These are phyloP conservation scores for Lochmaea crataegi DNA, from an alignment of 2,888 invertebrate species.

Conservation along the genomic window DNA sequence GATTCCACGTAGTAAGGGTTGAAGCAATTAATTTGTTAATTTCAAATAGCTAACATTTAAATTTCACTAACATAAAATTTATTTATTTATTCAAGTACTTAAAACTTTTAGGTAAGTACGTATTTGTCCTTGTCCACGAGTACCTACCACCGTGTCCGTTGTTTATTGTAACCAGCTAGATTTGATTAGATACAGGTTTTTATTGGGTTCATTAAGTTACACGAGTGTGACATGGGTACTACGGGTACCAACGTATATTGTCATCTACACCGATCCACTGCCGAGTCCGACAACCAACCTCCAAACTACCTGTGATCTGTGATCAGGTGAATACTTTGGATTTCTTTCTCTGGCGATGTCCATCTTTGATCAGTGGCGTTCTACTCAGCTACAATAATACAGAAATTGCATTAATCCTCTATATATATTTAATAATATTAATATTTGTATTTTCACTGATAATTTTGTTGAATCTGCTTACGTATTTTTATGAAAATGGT, in stretches of 20 bases:
- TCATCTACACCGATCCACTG: constrained; percentile 40
- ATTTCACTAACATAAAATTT: too few relatives aligned
- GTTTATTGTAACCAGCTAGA: constrained; percentile 40
- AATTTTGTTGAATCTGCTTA: too few relatives aligned
- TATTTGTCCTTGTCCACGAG: constrained; percentile 16
- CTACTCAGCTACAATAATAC: not conserved
- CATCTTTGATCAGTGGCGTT: constrained; percentile 22
- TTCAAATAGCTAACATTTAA: too few relatives aligned
- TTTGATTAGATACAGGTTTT: constrained; percentile 50
- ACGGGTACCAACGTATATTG: constrained; percentile 33
- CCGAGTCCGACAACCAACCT: constrained; percentile 32
- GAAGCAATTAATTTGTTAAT: too few relatives aligned
- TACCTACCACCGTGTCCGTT: constrained; percentile 34
- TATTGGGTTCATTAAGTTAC: constrained; percentile 48
- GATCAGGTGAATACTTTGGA: constrained; percentile 30
- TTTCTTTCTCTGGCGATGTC: constrained; percentile 12
- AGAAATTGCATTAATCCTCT: too few relatives aligned
- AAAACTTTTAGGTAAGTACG: not conserved
- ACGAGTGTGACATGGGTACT: constrained; percentile 42
- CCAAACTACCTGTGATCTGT: constrained; percentile 36
- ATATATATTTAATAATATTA: too few relatives aligned
- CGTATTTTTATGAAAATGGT: too few relatives aligned
- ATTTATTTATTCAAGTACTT: not conserved
- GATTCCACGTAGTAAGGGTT: too few relatives aligned
- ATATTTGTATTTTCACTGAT: too few relatives aligned